Percentiles rank a stretch among this genome's conserved stretches.
Conservation (phyloP, 1,140 invertebrate species). For the Lepidotrigona ventralis region DNA sequence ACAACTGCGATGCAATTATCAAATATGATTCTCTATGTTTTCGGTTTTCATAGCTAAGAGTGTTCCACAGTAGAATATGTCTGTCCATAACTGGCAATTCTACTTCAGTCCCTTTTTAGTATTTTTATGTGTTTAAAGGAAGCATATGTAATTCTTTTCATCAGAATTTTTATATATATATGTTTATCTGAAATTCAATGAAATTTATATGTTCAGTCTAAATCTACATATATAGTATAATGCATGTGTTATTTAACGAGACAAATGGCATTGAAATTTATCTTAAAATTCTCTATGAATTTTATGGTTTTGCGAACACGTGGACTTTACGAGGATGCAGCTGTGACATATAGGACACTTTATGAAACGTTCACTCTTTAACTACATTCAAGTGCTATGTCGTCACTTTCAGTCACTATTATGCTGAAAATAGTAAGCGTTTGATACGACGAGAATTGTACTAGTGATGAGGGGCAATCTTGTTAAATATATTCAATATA, state of each 20-base stretch:
- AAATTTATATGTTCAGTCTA: no score
- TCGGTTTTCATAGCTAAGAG: background rate
- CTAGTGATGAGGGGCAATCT: no score
- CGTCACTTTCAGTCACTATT: background rate
- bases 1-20: no score
- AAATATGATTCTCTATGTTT: background rate
- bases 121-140: background rate
- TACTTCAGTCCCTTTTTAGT: background rate
- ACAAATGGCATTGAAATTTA: background rate
- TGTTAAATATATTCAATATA: background rate
- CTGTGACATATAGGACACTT: background rate
- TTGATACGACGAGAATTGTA: no score
- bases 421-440: background rate
- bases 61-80: background rate
- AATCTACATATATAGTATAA: no score
- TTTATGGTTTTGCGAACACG: background rate
- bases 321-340: background rate
- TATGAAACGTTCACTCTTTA: background rate
- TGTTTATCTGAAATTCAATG: background rate
- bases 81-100: background rate
- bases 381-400: background rate
- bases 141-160: background rate
- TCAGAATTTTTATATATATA: background rate
- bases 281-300: background rate
- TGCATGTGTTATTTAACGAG: no score